phyloP scores from a whole-genome alignment of 2,888 invertebrate genomes.

The Clanis bilineata region DNA sequence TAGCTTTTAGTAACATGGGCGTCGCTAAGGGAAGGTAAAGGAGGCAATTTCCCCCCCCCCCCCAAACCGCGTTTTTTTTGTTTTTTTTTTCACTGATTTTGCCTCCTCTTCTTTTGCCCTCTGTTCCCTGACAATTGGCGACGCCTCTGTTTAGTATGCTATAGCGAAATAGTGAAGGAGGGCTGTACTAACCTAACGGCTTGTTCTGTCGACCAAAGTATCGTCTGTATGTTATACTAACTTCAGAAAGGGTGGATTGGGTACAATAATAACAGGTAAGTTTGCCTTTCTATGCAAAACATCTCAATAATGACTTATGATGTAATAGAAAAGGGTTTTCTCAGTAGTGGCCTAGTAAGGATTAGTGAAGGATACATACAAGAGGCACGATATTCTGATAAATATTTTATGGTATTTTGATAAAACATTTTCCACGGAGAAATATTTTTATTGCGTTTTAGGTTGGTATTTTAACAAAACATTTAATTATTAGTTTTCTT shows the following conservation, averaged over 20 bases:
- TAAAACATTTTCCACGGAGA: neutral
- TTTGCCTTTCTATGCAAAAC: neutral
- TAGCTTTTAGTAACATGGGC: constrained; percentile 24
- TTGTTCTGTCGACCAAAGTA: constrained; percentile 36
- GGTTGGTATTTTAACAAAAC: no score
- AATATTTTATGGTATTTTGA: neutral
- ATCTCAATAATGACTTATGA: neutral
- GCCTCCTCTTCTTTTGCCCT: no score
- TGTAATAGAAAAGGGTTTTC: neutral
- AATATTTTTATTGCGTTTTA: no score
- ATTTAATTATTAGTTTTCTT: no score
- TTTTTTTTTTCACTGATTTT: no score
- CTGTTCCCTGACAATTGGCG: no score
- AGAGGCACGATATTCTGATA: neutral
- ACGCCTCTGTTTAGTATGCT: no score
- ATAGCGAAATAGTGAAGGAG: constrained; percentile 60
- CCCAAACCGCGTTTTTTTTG: no score
- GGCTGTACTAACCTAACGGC: constrained; percentile 49
- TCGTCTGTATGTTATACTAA: constrained; percentile 31
- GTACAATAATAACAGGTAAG: constrained; percentile 14
- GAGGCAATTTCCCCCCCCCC: no score
- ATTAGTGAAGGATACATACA: neutral
- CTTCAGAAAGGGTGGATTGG: constrained; percentile 41
- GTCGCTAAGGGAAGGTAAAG: no score
- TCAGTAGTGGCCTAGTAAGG: neutral